A percentile compares a stretch with the other conserved stretches of the same genome.
Conservation (phyloP, 2,113 vertebrate species). For the Mandrillus leucophaeus region DNA sequence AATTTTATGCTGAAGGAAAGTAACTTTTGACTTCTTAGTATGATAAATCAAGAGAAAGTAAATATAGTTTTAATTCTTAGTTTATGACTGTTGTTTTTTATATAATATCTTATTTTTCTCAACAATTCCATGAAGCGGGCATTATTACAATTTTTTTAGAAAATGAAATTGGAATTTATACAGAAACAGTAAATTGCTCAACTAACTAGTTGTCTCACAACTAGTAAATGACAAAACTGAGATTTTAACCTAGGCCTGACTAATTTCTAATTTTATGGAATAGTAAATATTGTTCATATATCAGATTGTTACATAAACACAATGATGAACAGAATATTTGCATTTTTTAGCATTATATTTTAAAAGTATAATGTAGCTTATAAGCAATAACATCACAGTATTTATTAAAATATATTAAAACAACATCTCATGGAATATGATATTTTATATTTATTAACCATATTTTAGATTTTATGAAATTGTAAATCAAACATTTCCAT, state of each 20-base stretch:
- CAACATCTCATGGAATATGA: neutral
- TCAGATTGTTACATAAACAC: neutral
- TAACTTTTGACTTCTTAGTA: neutral
- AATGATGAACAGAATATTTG: neutral
- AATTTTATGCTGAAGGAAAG: neutral
- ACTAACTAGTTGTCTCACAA: neutral
- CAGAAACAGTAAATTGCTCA: neutral
- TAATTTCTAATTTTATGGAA: neutral
- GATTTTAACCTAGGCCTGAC: neutral
- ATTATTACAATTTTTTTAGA: neutral
- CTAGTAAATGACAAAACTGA: neutral
- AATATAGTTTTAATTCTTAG: neutral
- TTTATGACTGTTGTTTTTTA: neutral
- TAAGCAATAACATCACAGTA: neutral
- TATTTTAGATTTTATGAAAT: neutral
- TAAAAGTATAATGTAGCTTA: neutral
- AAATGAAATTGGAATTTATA: neutral
- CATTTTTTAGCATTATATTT: neutral
- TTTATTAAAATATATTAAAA: neutral
- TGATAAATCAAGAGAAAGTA: neutral
- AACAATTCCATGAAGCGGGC: neutral
- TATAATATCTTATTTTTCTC: neutral
- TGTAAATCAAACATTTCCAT: neutral
- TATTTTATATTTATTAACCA: neutral
- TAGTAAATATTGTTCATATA: neutral